Base-by-base conservation (phyloP, 2,113 vertebrate species). In the Willisornis vidua region DNA sequence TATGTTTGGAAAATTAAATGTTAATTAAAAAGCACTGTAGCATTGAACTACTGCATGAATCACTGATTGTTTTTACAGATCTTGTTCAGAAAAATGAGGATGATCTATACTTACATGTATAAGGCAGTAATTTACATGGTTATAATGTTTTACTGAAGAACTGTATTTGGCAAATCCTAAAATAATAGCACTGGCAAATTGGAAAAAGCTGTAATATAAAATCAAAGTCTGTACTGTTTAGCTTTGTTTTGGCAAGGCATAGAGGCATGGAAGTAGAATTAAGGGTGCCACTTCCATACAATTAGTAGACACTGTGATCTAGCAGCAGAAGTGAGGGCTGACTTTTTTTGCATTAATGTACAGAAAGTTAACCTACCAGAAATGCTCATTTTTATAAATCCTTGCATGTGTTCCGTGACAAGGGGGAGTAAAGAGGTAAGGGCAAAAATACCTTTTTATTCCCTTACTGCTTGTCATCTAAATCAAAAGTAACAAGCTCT, bases 1-100 rank as follows among this genome's bases (percentile, higher is more conserved):
- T 49, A 85, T 94, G 76, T 94, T 94, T 96, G 72, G 88, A 72
- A 96, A 96, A 92, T 88, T 81, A 86, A 92, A 96, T 93, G 93
- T 84, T 90, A 85, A 93, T 96, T 96, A 93, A 88, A 96, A 96
- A 93, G 87, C 85, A 43, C 61, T 88, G 45, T 74, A 80, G 85
- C 76, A 88, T 31, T 74, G 85, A 95, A 74, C 59, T 63, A 57
- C 79, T 9, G 7, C 67, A 35, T 95, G 90, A 96, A 96, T 94
- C 92, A 96, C 75, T 78, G 88, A 66, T 24, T 94, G 93, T 90
- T 94, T 94, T 85, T 94, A 94, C 83, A 86, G 79, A 67, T 73
- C 76, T 78, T 90, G 48, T 43, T 93, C n/a, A 45, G 55, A 80
- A 84, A 95, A 94, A 45, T 45, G 57, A 81, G 72, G 57, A 67